Base-by-base conservation (phyloP, 2,797 vertebrate genomes). In the Otus scops region DNA sequence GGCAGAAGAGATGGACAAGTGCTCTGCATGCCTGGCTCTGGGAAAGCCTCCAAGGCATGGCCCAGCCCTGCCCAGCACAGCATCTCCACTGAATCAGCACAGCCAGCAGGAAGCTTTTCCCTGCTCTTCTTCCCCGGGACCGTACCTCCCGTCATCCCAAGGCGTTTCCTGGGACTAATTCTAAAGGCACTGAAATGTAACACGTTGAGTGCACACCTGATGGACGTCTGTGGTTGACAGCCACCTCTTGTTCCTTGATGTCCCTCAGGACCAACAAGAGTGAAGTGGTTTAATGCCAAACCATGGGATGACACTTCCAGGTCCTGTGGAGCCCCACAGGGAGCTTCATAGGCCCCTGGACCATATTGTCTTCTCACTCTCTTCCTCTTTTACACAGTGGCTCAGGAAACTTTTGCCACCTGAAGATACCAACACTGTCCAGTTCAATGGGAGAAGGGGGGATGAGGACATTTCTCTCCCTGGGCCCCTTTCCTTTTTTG, bases 81-180 rank as follows among this genome's bases (percentile, higher is more conserved):
- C 6, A 15, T 32, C 39, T 23, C 36, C 14, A 7, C 34, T 27
- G 54, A 65, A 73, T 16, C 43, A 48, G 51, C n/a, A 34, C 6
- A 53, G 43, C 32, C 24, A 34, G 28, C 3, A 4, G 22, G 60
- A 69, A 39, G 15, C 2, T 82, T 43, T 64, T 32, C 7, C 10
- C 22, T 0, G 0, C n/a, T 79, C 13, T 32, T 48, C 41, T 63
- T 64, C 38, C 34, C 45, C 2, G 3, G 4, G 3, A 41, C 24
- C 2, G 0, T 4, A 27, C 8, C 32, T 64, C 32, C 39, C 0
- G 0, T 61, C 34, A 41, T 22, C 43, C n/a, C 0, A 1, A 50
- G 53, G 13, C 5, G 5, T 13, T 27, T 92, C 13, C 65, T 39
- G 14, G 26, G 34, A 12, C 53, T 69, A 2, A 8, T 22, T 73